A percentile compares a stretch with the other conserved stretches of the same genome.
phyloP scores from a whole-genome alignment of 2,888 invertebrate species.

The Cinara cedri region DNA sequence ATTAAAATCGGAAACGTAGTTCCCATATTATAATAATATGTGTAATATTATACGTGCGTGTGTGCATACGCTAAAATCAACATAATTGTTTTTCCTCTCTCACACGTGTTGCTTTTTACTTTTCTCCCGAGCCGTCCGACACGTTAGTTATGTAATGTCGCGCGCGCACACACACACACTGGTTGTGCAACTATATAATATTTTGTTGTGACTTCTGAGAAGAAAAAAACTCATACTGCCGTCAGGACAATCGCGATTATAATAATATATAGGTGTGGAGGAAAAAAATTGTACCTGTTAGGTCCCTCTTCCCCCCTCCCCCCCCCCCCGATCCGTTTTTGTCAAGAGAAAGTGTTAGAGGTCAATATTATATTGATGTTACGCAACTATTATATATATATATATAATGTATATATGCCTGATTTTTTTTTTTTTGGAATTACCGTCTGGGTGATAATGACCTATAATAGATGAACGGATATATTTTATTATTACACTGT shows the following conservation, averaged over 20 bases:
- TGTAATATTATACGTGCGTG: conserved; percentile 18
- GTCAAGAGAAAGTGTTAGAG: conserved; percentile 42
- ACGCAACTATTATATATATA: conserved; percentile 27
- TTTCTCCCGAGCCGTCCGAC: conserved; percentile 30
- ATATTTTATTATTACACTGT: background rate
- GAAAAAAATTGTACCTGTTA: background rate
- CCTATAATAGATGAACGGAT: conserved; percentile 5
- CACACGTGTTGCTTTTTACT: conserved; percentile 27
- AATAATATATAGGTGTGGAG: conserved; percentile 10
- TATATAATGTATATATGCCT: too few relatives aligned
- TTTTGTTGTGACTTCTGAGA: background rate
- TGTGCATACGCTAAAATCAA: conserved; percentile 22
- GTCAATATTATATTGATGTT: conserved; percentile 22
- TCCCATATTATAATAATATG: background rate
- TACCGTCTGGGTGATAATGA: conserved; percentile 42
- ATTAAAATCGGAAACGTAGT: conserved; percentile 39
- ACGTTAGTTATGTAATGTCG: conserved; percentile 33
- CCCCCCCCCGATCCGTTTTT: background rate
- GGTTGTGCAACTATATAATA: conserved; percentile 29
- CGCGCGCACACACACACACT: background rate
- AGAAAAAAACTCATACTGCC: conserved; percentile 14
- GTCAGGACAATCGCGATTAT: background rate
- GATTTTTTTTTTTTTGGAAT: background rate
- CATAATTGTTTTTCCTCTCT: conserved; percentile 44
- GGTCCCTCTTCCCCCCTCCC: background rate